Base-by-base conservation (phyloP, 2,888 invertebrate genomes). In the Corythucha ciliata region DNA sequence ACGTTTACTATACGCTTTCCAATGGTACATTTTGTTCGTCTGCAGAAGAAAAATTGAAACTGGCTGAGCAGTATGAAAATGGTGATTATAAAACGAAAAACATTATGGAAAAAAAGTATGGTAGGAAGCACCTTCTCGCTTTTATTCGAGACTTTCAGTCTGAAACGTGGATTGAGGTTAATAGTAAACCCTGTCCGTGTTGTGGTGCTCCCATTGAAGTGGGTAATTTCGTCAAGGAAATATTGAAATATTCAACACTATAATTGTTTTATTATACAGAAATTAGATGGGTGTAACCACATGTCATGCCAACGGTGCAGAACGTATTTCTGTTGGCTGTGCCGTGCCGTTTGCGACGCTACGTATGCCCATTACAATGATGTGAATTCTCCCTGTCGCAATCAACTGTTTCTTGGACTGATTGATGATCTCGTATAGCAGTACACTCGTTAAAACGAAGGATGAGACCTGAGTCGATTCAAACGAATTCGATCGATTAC, bases 241-340 rank as follows among this genome's bases (percentile, higher is more conserved):
- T n/a, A n/a, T n/a, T n/a, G n/a, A n/a, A n/a, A n/a, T n/a, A n/a
- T n/a, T n/a, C n/a, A n/a, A n/a, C n/a, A n/a, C n/a, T n/a, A n/a
- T n/a, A n/a, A n/a, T n/a, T n/a, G n/a, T n/a, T n/a, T n/a, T n/a
- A n/a, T n/a, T 33, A 48, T 65, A 16, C 64, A 79, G 76, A 80
- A 79, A 70, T 73, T 72, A 7, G 75, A 77, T 59, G 81, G 80
- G 12, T 81, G 81, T 62, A 80, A 81, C 66, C 80, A 80, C 69
- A 80, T 81, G 76, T 70, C 72, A 0, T 81, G 81, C 62, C 71
- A 70, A 61, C 74, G 74, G 55, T 81, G 81, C 61, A 69, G 71
- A 18, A 68, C 73, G 1, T 73, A 68, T 58, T 81, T 81, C 66
- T 81, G 80, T 63, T 81, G 80, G 79, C 59, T 77, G 12, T 81